Evolutionary conservation across 2,888 invertebrate species (phyloP).

Genomic region (Rotaria sp.): DNA sequence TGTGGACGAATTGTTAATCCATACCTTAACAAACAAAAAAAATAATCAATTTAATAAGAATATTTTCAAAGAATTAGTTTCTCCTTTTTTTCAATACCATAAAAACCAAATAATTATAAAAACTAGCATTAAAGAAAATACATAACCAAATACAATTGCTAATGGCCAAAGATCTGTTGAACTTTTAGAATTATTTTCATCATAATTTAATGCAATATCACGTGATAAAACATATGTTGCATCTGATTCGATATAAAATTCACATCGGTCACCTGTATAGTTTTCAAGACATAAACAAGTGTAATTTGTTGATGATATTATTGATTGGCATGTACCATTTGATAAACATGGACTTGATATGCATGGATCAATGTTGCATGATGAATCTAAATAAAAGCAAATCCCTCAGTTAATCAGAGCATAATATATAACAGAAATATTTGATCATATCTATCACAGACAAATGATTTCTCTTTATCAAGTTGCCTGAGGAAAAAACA

Average conservation of each 20-base stretch:
- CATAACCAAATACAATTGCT: conserved; percentile 40
- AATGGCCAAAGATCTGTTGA: conserved; percentile 36
- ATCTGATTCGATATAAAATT: not conserved
- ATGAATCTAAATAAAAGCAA: not conserved
- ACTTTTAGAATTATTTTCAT: not conserved
- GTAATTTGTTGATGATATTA: not conserved
- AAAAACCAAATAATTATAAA: conserved; percentile 40
- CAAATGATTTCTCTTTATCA: not conserved
- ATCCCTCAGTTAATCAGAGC: not conserved
- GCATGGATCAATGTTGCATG: not conserved
- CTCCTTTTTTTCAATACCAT: no score
- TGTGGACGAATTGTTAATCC: conserved; percentile 17
- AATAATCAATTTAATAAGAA: no score
- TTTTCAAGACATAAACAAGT: not conserved
- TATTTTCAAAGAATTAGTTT: no score
- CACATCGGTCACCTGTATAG: not conserved
- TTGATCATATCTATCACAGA: not conserved
- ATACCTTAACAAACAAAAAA: not conserved
- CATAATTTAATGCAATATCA: not conserved
- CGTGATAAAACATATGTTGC: not conserved
- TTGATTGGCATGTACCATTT: conserved; percentile 3
- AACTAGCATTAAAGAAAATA: conserved; percentile 39
- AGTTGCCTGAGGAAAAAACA: not conserved
- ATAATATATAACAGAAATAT: no score
- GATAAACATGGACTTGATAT: not conserved